Conservation (phyloP, 2,888 invertebrate genomes). For the Drosophila basisetae region DNA sequence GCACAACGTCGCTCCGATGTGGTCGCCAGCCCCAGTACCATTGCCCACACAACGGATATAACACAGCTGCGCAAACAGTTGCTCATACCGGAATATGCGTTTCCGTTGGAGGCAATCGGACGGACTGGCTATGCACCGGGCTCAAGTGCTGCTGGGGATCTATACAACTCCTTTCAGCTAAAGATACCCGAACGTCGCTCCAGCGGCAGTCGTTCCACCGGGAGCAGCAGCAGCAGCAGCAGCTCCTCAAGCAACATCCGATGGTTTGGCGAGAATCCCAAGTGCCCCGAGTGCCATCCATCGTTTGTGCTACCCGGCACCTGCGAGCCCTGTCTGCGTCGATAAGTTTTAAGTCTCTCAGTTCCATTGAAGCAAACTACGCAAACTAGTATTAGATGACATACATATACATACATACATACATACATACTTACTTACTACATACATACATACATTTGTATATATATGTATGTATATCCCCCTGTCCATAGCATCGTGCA, state of each 20-base stretch:
- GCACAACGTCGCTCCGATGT: slow-evolving; percentile 80
- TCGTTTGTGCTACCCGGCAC: slow-evolving; percentile 88
- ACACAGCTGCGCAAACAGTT: slow-evolving; percentile 88
- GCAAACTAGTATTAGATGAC: slow-evolving; percentile 51
- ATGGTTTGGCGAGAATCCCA: slow-evolving; percentile 88
- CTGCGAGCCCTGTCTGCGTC: slow-evolving; percentile 88
- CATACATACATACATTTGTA: neutral
- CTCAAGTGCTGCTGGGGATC: slow-evolving; percentile 83
- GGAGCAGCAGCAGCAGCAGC: slow-evolving; percentile 42
- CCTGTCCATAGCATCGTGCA: slow-evolving; percentile 40
- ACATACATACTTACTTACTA: neutral
- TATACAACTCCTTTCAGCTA: slow-evolving; percentile 88
- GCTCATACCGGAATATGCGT: slow-evolving; percentile 88
- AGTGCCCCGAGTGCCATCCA: slow-evolving; percentile 89
- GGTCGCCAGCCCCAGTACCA: slow-evolving; percentile 26
- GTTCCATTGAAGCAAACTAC: slow-evolving; percentile 45
- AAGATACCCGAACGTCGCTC: slow-evolving; percentile 86
- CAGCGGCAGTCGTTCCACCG: slow-evolving; percentile 64
- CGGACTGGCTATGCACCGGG: slow-evolving; percentile 86
- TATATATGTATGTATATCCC: slow-evolving; percentile 8
- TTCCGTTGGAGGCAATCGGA: slow-evolving; percentile 87
- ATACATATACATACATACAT: slow-evolving; percentile 10
- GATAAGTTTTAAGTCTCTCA: slow-evolving; percentile 68
- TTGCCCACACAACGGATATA: slow-evolving; percentile 71
- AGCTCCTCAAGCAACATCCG: slow-evolving; percentile 51